Base-by-base conservation (phyloP, 2,888 invertebrate genomes). In the Hoplodrina blanda region DNA sequence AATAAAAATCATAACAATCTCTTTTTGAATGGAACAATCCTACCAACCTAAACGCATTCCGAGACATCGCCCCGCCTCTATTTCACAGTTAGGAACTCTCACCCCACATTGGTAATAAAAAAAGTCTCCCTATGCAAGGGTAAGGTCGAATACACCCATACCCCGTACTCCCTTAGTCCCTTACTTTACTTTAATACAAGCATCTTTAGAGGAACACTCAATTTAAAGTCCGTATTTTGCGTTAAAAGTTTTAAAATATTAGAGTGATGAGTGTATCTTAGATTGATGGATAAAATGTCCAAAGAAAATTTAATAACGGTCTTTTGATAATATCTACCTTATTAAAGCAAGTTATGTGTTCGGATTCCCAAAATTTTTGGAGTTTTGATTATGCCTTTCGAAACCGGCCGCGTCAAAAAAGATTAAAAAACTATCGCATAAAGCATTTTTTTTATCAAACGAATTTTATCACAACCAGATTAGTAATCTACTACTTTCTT, bases 81-180 rank as follows among this genome's bases (percentile, higher is more conserved):
- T 70, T 75, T 50, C 50, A 67, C 64, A 83, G 76, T 70, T 62
- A 77, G 19, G 17, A 63, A 50, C 61, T 53, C 55, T 70, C 73
- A 78, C 83, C 82, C 79, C 30, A 79, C 49, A 57, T 19, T 30
- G 11, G 33, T 33, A 65, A 63, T 49, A 69, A 79, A 77, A 77
- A 73, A 66, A 49, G 17, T 62, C 79, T 62, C 76, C 84, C 84
- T 76, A 57, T 25, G 8, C 11, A 73, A 73, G 73, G 80, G 76
- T 68, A 69, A 73, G 62, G 62, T 78, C 78, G 61, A 55, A 62
- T 50, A 53, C 50, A 54, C 49, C 62, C 71, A 49, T 37, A 69
- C 57, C 52, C 53, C 53, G 61, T 49, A 69, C 57, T 61, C 53
- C 53, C 63, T 49, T 30, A 69, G 62, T 60, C 53, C 50, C 64